Evolutionary conservation across 2,113 vertebrate species (phyloP), one percentile per base, ranked within the genome.

Genomic region (Microtus oregoni): DNA sequence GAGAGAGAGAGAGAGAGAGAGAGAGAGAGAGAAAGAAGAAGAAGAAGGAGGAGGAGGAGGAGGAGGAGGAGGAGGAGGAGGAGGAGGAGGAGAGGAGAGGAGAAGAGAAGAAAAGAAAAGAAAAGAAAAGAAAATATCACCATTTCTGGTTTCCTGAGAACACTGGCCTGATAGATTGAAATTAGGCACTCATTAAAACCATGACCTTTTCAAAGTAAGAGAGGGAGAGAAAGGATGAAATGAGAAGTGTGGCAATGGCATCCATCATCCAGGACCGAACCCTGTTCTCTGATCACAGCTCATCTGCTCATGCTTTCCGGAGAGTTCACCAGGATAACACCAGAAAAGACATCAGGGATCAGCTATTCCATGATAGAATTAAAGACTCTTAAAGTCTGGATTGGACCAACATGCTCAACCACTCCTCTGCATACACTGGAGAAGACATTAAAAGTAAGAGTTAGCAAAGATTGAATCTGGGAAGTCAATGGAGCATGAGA

Each of bases 161-260:
- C 28, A 86, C 50, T 1, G 0, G 7, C 58, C 44, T 32, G 15
- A 78, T 94, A 90, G 88, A 67, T 77, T 38, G 50, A 47, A 92
- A 95, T 89, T 89, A 89, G 89, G 35, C 30, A 90, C 58, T 96
- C 89, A 73, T 87, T 92, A 85, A 86, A 96, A 94, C 83, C 24
- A 38, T 13, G 32, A 32, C 68, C 20, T 94, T 88, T 44, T 90
- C 92, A 47, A 76, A 82, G 65, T 9, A 20, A n/a, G 32, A 44
- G 63, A 82, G n/a, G 47, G 89, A 28, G 12, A 76, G 75, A 76
- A 47, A 44, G 12, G 26, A 77, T 28, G 41, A 76, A 44, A 22
- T 76, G n/a, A 28, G 38, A 44, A 76, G 28, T 44, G 22, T 12
- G 22, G 41, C 12, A 76, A 44, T 76, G 22, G 28, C 41, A 47